Evolutionary conservation across 2,888 invertebrate genomes (phyloP), one percentile per base, ranked within the genome.

Genomic region (Sepiola atlantica): DNA sequence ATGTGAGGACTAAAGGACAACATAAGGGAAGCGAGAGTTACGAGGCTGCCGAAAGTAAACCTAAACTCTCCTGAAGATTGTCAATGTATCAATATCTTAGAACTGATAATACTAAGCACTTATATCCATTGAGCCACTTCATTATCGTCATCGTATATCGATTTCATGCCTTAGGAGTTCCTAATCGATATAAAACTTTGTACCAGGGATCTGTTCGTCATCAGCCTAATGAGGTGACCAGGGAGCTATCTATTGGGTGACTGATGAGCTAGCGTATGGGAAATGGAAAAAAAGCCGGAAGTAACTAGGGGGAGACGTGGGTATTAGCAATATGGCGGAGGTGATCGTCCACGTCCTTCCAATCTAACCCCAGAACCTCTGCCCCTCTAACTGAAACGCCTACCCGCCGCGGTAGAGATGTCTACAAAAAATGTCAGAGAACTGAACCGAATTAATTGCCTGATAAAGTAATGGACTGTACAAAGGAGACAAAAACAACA

Each of bases 371-470:
- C n/a, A 21, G n/a, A n/a, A 1, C 32, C 77, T n/a, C 77, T n/a
- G 16, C 3, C 77, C 77, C 18, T n/a, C 45, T 45, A 45, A 45
- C 45, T 45, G 45, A 45, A 32, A 77, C 77, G n/a, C n/a, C n/a
- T 77, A 32, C 77, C 77, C 77, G 18, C 77, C 77, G 77, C 77
- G 16, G 77, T 32, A 77, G n/a, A 77, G 77, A 77, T 16, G 77
- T 77, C 77, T 77, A n/a, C 77, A 77, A 77, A 77, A 77, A 77
- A 77, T 77, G 77, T 77, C 77, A 77, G 77, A 18, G n/a, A 77
- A 77, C n/a, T 77, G 77, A 77, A 77, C n/a, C 77, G 77, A 77
- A 77, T 77, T 77, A 77, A 77, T 77, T 77, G 77, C 77, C 77
- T n/a, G n/a, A 77, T 77, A 77, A 77, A 77, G 77, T 77, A 77